These are phyloP conservation scores for Jacana jacana DNA, from an alignment of 2,113 vertebrate species.

Conservation along the genomic window DNA sequence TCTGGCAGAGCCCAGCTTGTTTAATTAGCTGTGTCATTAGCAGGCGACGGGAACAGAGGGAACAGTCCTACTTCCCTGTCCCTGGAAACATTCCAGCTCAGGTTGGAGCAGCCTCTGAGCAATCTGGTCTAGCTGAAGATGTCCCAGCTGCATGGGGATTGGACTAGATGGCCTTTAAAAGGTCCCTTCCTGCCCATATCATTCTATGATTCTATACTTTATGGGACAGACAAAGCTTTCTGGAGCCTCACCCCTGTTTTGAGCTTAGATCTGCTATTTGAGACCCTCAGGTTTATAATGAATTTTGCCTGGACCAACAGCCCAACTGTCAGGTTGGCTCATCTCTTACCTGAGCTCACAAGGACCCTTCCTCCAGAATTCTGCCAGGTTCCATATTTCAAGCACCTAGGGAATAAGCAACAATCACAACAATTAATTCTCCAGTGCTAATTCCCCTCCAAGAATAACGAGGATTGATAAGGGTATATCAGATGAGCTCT, in stretches of 20 bases:
- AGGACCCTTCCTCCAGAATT: background rate
- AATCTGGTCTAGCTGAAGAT: background rate
- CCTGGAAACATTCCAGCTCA: background rate
- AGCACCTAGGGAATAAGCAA: background rate
- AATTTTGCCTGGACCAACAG: background rate
- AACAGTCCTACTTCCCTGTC: background rate
- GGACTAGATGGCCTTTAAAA: background rate
- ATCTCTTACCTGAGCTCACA: background rate
- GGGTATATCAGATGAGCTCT: background rate
- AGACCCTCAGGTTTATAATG: background rate
- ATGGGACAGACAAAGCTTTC: background rate
- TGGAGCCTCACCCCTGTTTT: background rate
- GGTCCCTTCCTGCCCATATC: background rate
- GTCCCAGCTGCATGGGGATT: background rate
- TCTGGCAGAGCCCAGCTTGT: background rate
- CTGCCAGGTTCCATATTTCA: background rate
- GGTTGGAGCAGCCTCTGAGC: background rate
- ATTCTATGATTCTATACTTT: background rate
- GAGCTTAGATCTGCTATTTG: background rate
- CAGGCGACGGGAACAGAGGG: background rate
- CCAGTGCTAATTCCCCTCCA: background rate
- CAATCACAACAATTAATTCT: background rate
- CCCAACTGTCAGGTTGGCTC: background rate
- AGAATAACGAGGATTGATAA: background rate
- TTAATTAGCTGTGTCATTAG: background rate